Percentiles rank a stretch among this genome's conserved stretches.
Evolutionary conservation across 2,888 invertebrate genomes (phyloP).

Genomic region (Leucania comma): DNA sequence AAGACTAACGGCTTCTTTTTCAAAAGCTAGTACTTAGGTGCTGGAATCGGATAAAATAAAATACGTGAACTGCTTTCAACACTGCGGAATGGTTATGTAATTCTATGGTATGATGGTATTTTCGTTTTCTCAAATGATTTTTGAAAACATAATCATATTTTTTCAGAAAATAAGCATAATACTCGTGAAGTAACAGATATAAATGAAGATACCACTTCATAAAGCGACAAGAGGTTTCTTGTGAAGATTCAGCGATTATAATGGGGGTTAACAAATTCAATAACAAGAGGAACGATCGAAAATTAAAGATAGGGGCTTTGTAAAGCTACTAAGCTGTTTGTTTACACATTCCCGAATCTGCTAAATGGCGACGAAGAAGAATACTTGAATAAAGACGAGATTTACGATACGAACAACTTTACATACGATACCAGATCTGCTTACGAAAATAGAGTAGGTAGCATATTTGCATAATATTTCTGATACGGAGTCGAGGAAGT

Average conservation of each 20-base stretch:
- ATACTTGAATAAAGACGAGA: constrained; percentile 70
- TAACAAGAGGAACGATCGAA: constrained; percentile 26
- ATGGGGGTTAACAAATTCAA: constrained; percentile 4
- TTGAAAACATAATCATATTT: not conserved
- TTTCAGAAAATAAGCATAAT: not conserved
- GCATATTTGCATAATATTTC: constrained; percentile 80
- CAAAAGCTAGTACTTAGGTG: constrained; percentile 63
- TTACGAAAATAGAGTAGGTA: constrained; percentile 73
- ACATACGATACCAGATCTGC: constrained; percentile 71
- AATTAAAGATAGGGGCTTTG: constrained; percentile 23
- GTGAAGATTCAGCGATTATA: not conserved
- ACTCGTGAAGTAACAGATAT: not conserved
- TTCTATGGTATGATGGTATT: not conserved
- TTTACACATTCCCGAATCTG: constrained; percentile 40
- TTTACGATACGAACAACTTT: constrained; percentile 75
- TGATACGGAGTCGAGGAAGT: constrained; percentile 71
- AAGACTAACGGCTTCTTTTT: constrained; percentile 70
- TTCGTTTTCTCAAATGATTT: constrained; percentile 6
- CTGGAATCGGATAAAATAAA: constrained; percentile 62
- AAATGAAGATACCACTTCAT: not conserved
- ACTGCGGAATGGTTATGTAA: constrained; percentile 42
- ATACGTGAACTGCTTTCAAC: constrained; percentile 54
- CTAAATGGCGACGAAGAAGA: constrained; percentile 51
- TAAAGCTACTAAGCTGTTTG: constrained; percentile 36
- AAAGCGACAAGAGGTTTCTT: not conserved